Conservation (phyloP, 2,113 vertebrate genomes). For the Chrysemys picta region DNA sequence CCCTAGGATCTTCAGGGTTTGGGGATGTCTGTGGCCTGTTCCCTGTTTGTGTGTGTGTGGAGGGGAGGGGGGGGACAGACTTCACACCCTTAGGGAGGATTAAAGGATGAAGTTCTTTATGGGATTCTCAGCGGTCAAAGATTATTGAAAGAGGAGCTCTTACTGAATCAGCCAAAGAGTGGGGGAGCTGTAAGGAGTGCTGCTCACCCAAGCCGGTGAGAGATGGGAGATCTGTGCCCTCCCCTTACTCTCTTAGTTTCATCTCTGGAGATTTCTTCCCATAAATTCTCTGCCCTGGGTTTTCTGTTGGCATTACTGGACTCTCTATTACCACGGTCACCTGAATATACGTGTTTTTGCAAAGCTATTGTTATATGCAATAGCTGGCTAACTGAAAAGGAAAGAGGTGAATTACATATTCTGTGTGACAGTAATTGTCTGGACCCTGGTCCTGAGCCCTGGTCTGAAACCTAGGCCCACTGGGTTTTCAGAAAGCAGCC, state of each 20-base stretch:
- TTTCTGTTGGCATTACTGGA: background rate
- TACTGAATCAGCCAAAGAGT: background rate
- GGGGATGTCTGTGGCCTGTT: background rate
- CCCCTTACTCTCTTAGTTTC: background rate
- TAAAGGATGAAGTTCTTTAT: background rate
- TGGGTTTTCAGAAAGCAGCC: background rate
- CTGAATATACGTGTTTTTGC: background rate
- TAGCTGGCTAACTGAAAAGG: background rate
- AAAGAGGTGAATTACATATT: slow-evolving; percentile 1
- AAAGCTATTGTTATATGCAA: background rate
- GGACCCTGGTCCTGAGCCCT: background rate
- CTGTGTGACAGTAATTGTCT: background rate
- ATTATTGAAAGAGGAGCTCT: background rate
- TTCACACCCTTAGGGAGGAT: background rate
- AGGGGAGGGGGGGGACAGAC: background rate
- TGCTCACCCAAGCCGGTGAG: background rate
- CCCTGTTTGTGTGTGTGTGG: too few species aligned
- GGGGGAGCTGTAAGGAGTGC: background rate
- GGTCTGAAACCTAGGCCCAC: background rate
- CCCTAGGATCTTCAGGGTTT: background rate
- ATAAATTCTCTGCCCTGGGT: background rate
- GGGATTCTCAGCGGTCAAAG: background rate
- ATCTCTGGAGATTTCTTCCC: background rate
- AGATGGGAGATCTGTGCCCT: background rate
- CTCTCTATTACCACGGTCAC: background rate